These are phyloP conservation scores for Muscicapa adusta DNA, from an alignment of 2,113 vertebrate genomes.

Conservation along the genomic window DNA sequence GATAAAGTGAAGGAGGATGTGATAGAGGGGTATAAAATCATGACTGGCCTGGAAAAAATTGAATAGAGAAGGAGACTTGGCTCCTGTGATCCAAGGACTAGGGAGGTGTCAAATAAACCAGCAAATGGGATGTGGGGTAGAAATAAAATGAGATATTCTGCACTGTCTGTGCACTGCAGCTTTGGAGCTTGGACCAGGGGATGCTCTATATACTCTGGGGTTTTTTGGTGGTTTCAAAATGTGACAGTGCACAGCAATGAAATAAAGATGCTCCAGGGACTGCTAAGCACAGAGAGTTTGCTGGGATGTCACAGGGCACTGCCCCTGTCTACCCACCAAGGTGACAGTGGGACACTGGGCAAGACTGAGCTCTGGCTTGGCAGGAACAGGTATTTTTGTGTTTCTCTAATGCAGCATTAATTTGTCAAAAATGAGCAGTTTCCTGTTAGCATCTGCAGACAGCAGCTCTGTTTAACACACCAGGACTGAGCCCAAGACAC, in stretches of 20 bases:
- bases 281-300: neutral
- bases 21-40: constrained; percentile 10
- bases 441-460: neutral
- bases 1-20: constrained; percentile 45
- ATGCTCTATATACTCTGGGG: neutral
- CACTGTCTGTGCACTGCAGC: neutral
- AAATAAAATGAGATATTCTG: neutral
- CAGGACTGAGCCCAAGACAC: neutral
- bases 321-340: neutral
- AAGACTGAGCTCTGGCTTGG: neutral
- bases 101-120: neutral
- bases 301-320: neutral
- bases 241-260: neutral
- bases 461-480: neutral
- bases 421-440: neutral
- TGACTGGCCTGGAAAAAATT: constrained; percentile 13
- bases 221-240: neutral
- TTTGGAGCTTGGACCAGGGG: neutral
- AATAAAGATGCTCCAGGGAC: neutral
- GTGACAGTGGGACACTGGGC: neutral
- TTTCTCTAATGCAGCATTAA: neutral
- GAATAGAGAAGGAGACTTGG: neutral
- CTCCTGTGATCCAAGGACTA: neutral
- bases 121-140: neutral
- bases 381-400: neutral